phyloP scores from a whole-genome alignment of 2,888 invertebrate species.

The Thumatha senex region DNA sequence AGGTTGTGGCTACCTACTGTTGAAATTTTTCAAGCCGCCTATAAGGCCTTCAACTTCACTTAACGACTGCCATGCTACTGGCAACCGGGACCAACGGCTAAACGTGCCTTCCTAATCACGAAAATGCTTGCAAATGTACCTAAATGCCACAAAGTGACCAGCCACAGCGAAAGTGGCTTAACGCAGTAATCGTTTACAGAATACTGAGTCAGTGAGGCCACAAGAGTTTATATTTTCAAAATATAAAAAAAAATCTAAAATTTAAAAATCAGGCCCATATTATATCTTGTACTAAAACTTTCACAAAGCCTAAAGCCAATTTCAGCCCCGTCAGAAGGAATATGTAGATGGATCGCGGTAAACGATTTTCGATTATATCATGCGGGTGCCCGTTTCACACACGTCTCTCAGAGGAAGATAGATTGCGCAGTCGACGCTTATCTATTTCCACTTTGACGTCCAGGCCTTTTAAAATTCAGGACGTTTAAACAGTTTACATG shows the following conservation, averaged over 20 bases:
- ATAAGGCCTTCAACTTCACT: too few relatives aligned
- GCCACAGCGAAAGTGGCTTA: too few relatives aligned
- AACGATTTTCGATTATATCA: slow-evolving; percentile 69
- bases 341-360: slow-evolving; percentile 62
- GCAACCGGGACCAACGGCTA: too few relatives aligned
- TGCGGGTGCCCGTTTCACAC: slow-evolving; percentile 60
- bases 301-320: slow-evolving; percentile 55
- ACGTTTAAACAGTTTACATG: slow-evolving; percentile 40
- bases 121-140: too few relatives aligned
- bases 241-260: neutral
- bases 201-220: too few relatives aligned
- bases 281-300: slow-evolving; percentile 39
- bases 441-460: slow-evolving; percentile 58
- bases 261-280: slow-evolving; percentile 6
- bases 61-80: too few relatives aligned
- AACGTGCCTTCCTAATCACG: too few relatives aligned
- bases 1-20: too few relatives aligned
- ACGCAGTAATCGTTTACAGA: too few relatives aligned
- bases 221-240: too few relatives aligned
- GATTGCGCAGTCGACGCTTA: slow-evolving; percentile 64
- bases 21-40: too few relatives aligned
- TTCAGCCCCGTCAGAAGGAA: slow-evolving; percentile 54
- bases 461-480: slow-evolving; percentile 56
- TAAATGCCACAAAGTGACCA: too few relatives aligned
- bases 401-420: slow-evolving; percentile 68